Base-by-base conservation (phyloP, 2,888 invertebrate genomes). In the Altica lythri region DNA sequence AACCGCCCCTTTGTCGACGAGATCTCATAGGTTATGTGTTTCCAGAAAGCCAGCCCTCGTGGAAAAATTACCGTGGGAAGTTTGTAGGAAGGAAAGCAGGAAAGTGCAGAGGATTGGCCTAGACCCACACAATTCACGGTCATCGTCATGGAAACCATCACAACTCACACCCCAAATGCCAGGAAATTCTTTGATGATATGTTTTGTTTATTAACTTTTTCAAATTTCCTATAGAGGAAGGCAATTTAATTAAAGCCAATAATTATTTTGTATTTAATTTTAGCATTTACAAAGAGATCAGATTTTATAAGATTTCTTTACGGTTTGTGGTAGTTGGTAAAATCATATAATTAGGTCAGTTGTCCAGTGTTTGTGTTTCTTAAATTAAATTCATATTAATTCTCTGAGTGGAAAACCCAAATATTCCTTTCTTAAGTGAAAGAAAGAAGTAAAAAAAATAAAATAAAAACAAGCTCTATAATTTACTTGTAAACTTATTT, bases 111-210 rank as follows among this genome's bases (percentile, higher is more conserved):
- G 62, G 63, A 59, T 55, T 64, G 63, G 63, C 63, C 60, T 62
- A 62, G 60, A 61, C 62, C 60, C 50, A 60, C 63, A 55, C 57
- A 52, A 54, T 62, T 64, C 62, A 62, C 58, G 60, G 63, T 57
- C 63, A 60, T 60, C 47, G 52, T 53, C 57, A 56, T 61, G 56
- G 56, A 27, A 49, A 63, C 54, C 22, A n/a, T 10, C 29, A n/a
- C 29, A 30, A 13, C 37, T 32, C 2, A 47, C 35, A 18, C 18
- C 47, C 56, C 37, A 9, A 13, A 29, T 29, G 29, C 34, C 25
- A 43, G 44, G 13, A 14, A 14, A 16, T 19, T 12, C 6, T 13
- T 16, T 5, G 14, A 12, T 10, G 14, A 9, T 10, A 10, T 8
- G 17, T 10, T 5, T 17, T 40, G 5, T 19, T 19, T 8, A 17